A percentile compares a stretch with the other conserved stretches of the same genome.
Conservation (phyloP, 2,888 invertebrate genomes). For the Hypomecis atomaria region DNA sequence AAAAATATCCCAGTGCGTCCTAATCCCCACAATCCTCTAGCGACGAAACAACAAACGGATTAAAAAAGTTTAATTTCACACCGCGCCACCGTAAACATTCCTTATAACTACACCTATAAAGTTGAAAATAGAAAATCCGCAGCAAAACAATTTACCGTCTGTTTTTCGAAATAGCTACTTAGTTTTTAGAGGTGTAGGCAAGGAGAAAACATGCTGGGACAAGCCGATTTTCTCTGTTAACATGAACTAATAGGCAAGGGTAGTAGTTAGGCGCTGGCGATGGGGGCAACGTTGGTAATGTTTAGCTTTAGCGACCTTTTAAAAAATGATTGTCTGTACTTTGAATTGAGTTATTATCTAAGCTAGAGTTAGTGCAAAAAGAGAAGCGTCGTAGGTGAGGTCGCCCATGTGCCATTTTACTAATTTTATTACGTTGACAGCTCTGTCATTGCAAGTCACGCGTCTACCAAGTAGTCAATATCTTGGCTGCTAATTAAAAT, state of each 20-base stretch:
- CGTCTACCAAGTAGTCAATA: no score
- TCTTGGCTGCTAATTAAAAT: no score
- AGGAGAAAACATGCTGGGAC: constrained; percentile 12
- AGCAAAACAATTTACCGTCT: constrained; percentile 19
- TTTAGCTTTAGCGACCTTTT: no score
- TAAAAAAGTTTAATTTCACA: constrained; percentile 28
- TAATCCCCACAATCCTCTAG: constrained; percentile 21
- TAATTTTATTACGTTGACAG: no score
- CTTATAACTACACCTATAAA: constrained; percentile 17
- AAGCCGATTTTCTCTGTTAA: constrained; percentile 29
- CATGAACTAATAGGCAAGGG: constrained; percentile 21
- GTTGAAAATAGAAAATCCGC: constrained; percentile 13
- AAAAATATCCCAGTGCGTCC: not conserved
- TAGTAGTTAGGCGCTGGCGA: not conserved
- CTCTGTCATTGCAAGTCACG: no score
- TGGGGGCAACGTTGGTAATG: no score
- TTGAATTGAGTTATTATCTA: no score
- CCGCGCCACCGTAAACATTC: constrained; percentile 11
- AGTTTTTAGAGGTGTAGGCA: constrained; percentile 16
- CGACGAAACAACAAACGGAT: constrained; percentile 29
- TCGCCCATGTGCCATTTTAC: no score
- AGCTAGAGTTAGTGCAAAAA: no score
- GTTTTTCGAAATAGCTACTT: constrained; percentile 19
- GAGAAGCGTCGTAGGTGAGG: no score
- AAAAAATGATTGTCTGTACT: no score